These are phyloP conservation scores for Aleiodes sp. DNA, from an alignment of 1,140 invertebrate genomes.

Conservation along the genomic window DNA sequence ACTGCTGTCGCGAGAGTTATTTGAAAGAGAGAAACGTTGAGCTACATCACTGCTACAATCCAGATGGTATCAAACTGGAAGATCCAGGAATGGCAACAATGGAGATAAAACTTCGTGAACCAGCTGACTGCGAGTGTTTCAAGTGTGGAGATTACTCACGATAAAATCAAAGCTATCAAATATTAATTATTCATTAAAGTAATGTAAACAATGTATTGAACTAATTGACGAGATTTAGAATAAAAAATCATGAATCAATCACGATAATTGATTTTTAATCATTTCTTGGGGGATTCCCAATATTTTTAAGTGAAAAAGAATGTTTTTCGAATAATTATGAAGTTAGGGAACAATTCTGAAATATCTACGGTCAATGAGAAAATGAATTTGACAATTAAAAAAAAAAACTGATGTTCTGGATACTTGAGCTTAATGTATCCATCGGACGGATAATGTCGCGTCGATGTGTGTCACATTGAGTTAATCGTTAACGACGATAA, in stretches of 20 bases:
- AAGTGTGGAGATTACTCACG: slow-evolving; percentile 74
- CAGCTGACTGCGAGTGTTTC: slow-evolving; percentile 87
- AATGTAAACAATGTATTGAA: too few species aligned
- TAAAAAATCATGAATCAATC: too few species aligned
- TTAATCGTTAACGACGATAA: slow-evolving; percentile 39
- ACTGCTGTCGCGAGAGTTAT: slow-evolving; percentile 88
- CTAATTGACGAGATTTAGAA: too few species aligned
- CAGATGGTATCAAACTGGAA: slow-evolving; percentile 81
- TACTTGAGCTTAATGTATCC: too few species aligned
- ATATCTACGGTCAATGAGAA: background rate
- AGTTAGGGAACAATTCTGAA: too few species aligned
- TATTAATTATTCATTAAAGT: background rate
- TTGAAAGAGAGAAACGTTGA: slow-evolving; percentile 82
- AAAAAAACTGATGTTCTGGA: background rate
- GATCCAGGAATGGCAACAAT: slow-evolving; percentile 71
- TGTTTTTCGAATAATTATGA: background rate
- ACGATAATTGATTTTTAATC: too few species aligned
- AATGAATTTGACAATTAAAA: background rate
- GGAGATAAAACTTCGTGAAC: slow-evolving; percentile 85
- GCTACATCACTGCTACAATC: slow-evolving; percentile 85
- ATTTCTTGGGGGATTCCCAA: too few species aligned
- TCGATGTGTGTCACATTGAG: too few species aligned
- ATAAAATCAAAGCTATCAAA: slow-evolving; percentile 17
- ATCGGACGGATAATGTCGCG: too few species aligned
- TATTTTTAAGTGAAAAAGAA: background rate